Conservation (phyloP, 2,113 vertebrate genomes). For the Scomber scombrus region DNA sequence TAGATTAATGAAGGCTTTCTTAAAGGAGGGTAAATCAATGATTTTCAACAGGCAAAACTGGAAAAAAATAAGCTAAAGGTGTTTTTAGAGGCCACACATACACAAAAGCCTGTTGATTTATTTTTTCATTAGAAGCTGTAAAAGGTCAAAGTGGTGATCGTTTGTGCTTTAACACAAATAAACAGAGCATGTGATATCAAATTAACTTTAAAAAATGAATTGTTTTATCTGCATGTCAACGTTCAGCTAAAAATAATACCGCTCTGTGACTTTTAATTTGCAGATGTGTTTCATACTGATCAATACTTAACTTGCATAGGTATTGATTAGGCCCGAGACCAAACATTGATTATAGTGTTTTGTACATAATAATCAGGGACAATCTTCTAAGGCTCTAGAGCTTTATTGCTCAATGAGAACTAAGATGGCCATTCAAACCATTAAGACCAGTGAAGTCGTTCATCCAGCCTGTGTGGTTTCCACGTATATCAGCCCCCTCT, state of each 20-base stretch:
- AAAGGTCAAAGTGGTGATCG: background rate
- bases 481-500: background rate
- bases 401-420: background rate
- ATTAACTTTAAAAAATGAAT: background rate
- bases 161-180: background rate
- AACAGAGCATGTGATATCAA: background rate
- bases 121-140: background rate
- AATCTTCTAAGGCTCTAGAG: constrained; percentile 16
- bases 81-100: background rate
- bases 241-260: background rate
- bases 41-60: too few species aligned
- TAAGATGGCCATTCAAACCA: background rate
- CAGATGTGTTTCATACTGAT: background rate
- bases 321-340: constrained; percentile 12
- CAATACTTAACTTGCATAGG: constrained; percentile 18
- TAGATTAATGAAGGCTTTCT: too few species aligned
- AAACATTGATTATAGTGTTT: background rate
- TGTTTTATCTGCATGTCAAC: background rate
- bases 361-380: background rate
- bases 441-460: background rate
- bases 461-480: constrained; percentile 5
- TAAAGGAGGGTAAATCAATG: too few species aligned
- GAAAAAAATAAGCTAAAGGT: background rate
- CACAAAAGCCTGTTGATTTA: background rate
- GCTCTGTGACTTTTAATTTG: background rate